Evolutionary conservation across 2,113 vertebrate genomes (phyloP).

Genomic region (Gymnocephalus cernua): DNA sequence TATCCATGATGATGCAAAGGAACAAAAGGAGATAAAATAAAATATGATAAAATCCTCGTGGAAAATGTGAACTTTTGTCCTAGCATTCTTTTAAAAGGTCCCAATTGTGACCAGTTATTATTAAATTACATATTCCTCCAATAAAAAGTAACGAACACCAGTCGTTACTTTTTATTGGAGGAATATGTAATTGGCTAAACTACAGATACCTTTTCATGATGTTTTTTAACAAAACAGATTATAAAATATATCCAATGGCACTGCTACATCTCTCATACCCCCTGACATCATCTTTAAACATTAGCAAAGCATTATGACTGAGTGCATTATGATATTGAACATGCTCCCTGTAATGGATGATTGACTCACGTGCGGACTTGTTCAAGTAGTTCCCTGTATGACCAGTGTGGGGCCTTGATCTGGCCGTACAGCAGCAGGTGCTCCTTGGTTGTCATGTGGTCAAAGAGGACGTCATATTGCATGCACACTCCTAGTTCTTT

Average conservation of each 20-base stretch:
- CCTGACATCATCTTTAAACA: slow-evolving; percentile 11
- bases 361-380: slow-evolving; percentile 90
- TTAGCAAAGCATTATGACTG: not conserved
- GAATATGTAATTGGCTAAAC: slow-evolving; percentile 1
- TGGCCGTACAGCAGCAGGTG: slow-evolving; percentile 94
- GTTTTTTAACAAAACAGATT: slow-evolving; percentile 11
- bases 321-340: not conserved
- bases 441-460: slow-evolving; percentile 94
- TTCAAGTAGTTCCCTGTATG: slow-evolving; percentile 84
- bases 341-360: not conserved
- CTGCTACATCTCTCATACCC: slow-evolving; percentile 6
- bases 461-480: slow-evolving; percentile 96
- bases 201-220: slow-evolving; percentile 3
- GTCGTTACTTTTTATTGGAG: slow-evolving; percentile 29
- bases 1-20: not conserved
- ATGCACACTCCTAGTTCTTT: slow-evolving; percentile 95
- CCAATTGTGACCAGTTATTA: slow-evolving; percentile 16
- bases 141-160: no score
- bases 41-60: not conserved
- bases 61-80: slow-evolving; percentile 6
- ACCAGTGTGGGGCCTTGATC: slow-evolving; percentile 95
- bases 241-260: slow-evolving; percentile 23
- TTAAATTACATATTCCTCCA: no score
- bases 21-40: not conserved
- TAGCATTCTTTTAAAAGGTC: slow-evolving; percentile 18